Conservation (phyloP, 2,113 vertebrate species). For the Eulacestoma nigropectus region DNA sequence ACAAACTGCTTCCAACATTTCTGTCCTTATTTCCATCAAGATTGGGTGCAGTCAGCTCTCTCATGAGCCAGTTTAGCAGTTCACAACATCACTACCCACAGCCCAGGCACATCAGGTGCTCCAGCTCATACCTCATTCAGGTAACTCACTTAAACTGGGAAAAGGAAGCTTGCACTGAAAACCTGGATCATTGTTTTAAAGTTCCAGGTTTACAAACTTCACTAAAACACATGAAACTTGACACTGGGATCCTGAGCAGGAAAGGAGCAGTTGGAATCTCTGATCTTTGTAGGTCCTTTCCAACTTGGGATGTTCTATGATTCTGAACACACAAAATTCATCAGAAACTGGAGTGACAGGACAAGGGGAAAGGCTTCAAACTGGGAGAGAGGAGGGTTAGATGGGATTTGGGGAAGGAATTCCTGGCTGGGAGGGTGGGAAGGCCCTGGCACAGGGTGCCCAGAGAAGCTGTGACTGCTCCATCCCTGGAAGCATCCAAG, state of each 20-base stretch:
- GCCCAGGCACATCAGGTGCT: not conserved
- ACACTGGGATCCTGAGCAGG: not conserved
- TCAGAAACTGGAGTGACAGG: not conserved
- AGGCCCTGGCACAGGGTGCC: not conserved
- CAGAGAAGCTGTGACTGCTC: not conserved
- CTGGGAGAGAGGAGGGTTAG: not conserved
- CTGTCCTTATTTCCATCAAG: not conserved
- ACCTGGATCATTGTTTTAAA: not conserved
- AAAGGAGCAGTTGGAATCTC: not conserved
- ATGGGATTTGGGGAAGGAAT: not conserved
- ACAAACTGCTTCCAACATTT: not conserved
- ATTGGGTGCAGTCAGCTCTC: not conserved
- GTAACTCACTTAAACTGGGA: not conserved
- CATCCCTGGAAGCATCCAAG: not conserved
- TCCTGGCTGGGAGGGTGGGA: not conserved
- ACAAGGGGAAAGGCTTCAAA: not conserved
- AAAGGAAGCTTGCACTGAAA: not conserved
- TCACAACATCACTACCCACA: not conserved
- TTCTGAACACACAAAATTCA: not conserved
- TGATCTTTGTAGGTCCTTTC: not conserved
- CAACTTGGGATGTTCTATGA: rapidly evolving
- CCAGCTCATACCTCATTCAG: not conserved
- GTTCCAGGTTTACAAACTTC: not conserved
- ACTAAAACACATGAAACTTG: rapidly evolving
- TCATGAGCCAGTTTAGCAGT: not conserved